Evolutionary conservation across 2,888 invertebrate species (phyloP), one percentile per base, ranked within the genome.

Genomic region (Oligia latruncula): DNA sequence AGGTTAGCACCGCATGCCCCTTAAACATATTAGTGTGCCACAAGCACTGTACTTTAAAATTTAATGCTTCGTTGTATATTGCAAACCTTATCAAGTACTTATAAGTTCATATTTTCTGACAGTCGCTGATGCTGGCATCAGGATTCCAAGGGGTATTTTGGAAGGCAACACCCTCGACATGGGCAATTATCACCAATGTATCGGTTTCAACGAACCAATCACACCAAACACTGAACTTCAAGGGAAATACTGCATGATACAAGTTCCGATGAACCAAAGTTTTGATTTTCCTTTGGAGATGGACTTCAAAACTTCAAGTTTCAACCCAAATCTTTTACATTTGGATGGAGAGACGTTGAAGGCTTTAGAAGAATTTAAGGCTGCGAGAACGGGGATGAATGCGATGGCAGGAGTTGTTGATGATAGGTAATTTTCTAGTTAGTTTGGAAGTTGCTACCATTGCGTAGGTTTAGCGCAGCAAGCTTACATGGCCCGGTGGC

Each of bases 241-340:
- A 84, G 94, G 94, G 11, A 94, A 94, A 81, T 94, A 92, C 74
- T 95, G 95, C 64, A 87, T 93, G 58, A 92, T 93, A 40, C 66
- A 60, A 2, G 86, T 93, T 4, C 92, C 92, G 0, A 8, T 91
- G 55, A 74, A 84, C 17, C 93, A 92, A 83, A 88, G 76, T 35
- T 84, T 86, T 4, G 13, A 81, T 2, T 65, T 88, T 20, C 90
- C 89, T 11, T 75, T 40, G 81, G 80, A 71, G 1, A 60, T 65
- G 58, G 17, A 40, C 35, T 3, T 9, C 0, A 40, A 62, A 17
- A 3, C 43, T 35, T 65, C 71, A 6, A 80, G 70, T 74, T 84
- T 88, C 29, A 81, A 89, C 74, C 87, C 87, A 15, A 85, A 78
- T 43, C 55, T 74, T 49, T 78, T 91, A 65, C 74, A 68, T 4